Base-by-base conservation (phyloP, 2,113 vertebrate species). In the Alexandromys fortis region DNA sequence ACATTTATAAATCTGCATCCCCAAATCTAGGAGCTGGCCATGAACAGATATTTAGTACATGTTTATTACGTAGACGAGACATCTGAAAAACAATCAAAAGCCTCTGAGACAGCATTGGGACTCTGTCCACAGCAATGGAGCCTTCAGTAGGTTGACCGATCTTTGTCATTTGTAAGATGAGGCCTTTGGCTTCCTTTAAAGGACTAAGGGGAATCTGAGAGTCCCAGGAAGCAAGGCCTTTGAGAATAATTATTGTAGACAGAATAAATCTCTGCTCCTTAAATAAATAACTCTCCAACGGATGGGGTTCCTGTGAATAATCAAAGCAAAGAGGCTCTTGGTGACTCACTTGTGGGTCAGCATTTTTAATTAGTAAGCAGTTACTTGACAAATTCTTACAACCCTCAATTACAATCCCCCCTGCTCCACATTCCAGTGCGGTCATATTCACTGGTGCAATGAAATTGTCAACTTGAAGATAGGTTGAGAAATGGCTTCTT, bases 391-490 rank as follows among this genome's bases (percentile, higher is more conserved):
- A 68, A 92, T 97, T 88, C 35, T 3, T 95, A 28, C 1, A 86
- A 77, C 11, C 24, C 67, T 86, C 35, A 49, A 12, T n/a, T n/a
- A n/a, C n/a, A n/a, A n/a, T n/a, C n/a, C 42, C 26, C 65, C 5
- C 65, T 33, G 78, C 86, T 97, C 91, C 68, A 91, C 63, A 78
- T 94, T 87, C 73, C 75, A 16, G 58, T 91, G 47, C 26, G 45
- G 79, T 94, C 79, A 42, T 86, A 72, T 75, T 92, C 77, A 88
- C 38, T 95, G 45, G 78, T 93, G 90, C 81, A 95, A 94, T 96
- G 55, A 42, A 90, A 95, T 86, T 77, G 65, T 93, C 81, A 94
- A 4, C 52, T 92, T 89, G 67, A 92, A 95, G 86, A 89, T 91
- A 79, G 28, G 38, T 90, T 92, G 72, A 87, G 45, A 91, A 95